A percentile compares a stretch with the other conserved stretches of the same genome.
phyloP scores from a whole-genome alignment of 2,797 vertebrate genomes.

The Caiman crocodilus region DNA sequence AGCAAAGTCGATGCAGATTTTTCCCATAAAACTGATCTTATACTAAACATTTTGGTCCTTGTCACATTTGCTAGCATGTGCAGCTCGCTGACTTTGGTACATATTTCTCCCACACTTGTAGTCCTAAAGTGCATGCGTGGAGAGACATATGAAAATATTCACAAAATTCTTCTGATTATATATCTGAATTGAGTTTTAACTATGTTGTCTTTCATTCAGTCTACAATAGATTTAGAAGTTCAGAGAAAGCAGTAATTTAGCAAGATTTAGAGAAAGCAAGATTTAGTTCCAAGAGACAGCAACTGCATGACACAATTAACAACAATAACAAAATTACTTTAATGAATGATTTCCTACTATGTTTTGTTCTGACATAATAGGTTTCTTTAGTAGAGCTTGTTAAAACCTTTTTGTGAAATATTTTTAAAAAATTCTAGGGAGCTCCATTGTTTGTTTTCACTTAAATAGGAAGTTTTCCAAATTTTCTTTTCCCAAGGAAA shows the following conservation, averaged over 20 bases:
- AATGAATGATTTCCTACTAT: background rate
- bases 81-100: too few relatives aligned
- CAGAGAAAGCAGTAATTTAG: background rate
- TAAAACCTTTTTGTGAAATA: background rate
- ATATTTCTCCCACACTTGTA: too few relatives aligned
- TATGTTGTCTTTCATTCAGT: background rate
- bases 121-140: too few relatives aligned
- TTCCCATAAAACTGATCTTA: too few relatives aligned
- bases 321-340: rapidly evolving
- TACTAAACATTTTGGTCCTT: too few relatives aligned
- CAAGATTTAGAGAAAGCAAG: too few relatives aligned
- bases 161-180: too few relatives aligned
- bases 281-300: rapidly evolving
- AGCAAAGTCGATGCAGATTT: too few relatives aligned
- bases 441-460: background rate
- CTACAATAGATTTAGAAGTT: background rate
- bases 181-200: background rate
- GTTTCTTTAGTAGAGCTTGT: background rate
- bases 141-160: too few relatives aligned
- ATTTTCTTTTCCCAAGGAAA: too few relatives aligned
- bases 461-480: too few relatives aligned
- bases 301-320: background rate
- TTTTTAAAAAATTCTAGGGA: background rate
- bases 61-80: too few relatives aligned
- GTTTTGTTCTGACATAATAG: background rate